A percentile compares a stretch with the other conserved stretches of the same genome.
phyloP scores from a whole-genome alignment of 2,888 invertebrate species.

The Beris chalybata region DNA sequence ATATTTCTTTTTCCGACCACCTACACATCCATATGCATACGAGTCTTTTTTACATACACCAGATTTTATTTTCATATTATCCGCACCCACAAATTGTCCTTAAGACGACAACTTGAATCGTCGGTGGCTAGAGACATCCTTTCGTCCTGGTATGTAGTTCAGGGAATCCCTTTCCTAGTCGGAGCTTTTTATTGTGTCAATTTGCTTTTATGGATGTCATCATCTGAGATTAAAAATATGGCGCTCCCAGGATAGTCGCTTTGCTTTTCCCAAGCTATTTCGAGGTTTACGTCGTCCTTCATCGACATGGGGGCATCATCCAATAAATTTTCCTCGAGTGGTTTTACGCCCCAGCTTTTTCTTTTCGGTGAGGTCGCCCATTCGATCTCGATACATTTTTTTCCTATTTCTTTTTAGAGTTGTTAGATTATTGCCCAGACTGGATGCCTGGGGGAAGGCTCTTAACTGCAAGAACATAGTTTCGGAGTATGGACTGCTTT shows the following conservation, averaged over 20 bases:
- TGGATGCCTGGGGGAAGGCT: neutral
- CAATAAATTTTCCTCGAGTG: conserved; percentile 4
- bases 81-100: conserved; percentile 32
- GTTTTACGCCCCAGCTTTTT: conserved; percentile 6
- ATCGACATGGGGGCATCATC: conserved; percentile 8
- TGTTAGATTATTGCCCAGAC: conserved; percentile 12
- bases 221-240: conserved; percentile 45
- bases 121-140: neutral
- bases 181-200: conserved; percentile 44
- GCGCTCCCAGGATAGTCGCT: conserved; percentile 26
- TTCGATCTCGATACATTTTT: conserved; percentile 1
- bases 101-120: conserved; percentile 27
- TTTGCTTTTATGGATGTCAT: conserved; percentile 44
- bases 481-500: neutral
- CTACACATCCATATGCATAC: conserved; percentile 35
- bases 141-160: neutral
- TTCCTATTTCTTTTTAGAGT: neutral
- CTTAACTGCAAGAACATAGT: neutral
- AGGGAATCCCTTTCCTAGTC: neutral
- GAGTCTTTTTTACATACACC: conserved; percentile 32
- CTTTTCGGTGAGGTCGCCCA: neutral
- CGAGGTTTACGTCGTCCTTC: conserved; percentile 17
- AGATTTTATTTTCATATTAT: conserved; percentile 40
- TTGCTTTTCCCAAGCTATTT: conserved; percentile 19
- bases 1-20: conserved; percentile 29